Percentiles rank a stretch among this genome's conserved stretches.
These are phyloP conservation scores for Mya arenaria DNA, from an alignment of 1,140 invertebrate species.

Conservation along the genomic window DNA sequence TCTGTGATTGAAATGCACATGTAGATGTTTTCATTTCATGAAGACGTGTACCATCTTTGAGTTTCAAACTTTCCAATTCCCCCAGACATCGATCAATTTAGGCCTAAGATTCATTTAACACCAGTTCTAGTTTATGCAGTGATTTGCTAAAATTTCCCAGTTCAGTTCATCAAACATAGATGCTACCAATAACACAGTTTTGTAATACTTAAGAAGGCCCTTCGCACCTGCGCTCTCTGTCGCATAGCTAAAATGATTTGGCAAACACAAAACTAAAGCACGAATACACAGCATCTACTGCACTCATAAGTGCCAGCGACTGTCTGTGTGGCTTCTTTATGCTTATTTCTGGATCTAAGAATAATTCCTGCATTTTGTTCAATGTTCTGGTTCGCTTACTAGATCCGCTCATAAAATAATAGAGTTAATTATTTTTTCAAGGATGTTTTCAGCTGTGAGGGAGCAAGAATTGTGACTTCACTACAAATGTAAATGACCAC, in stretches of 20 bases:
- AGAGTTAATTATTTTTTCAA: not conserved
- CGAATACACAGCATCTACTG: conserved; percentile 8
- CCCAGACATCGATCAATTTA: not conserved
- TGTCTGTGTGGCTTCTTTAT: conserved; percentile 23
- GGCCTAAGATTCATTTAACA: not conserved
- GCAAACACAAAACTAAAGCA: not conserved
- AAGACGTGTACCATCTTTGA: not conserved
- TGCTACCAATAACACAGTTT: not conserved
- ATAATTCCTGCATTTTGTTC: conserved; percentile 30
- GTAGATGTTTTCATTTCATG: not conserved
- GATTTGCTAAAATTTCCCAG: not conserved
- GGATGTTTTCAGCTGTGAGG: no score
- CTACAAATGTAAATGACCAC: no score
- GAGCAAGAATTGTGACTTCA: no score
- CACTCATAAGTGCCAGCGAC: conserved; percentile 20
- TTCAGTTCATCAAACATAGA: not conserved
- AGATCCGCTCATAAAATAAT: conserved; percentile 15
- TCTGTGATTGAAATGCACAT: not conserved
- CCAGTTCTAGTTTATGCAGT: not conserved
- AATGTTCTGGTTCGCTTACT: conserved; percentile 17
- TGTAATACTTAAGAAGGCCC: not conserved
- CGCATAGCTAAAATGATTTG: not conserved
- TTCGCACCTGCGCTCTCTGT: not conserved
- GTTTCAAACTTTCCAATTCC: not conserved
- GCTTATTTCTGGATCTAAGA: conserved; percentile 8